Conservation (phyloP, 2,113 vertebrate genomes). For the Boulengeromyrus knoepffleri region DNA sequence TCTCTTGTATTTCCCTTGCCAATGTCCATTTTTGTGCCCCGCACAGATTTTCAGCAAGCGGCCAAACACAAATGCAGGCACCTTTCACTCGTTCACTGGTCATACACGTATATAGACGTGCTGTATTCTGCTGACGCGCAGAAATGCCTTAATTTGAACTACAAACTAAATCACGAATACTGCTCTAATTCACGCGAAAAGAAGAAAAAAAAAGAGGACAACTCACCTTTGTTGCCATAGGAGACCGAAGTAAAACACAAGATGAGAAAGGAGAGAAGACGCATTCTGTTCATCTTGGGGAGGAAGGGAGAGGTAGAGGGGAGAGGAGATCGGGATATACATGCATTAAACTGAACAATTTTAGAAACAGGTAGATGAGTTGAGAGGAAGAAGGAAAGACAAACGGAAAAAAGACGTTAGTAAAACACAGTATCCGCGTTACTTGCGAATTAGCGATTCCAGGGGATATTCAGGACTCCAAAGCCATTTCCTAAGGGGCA, state of each 20-base stretch:
- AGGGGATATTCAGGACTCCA: background rate
- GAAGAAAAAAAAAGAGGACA: constrained; percentile 42
- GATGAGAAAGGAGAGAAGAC: constrained; percentile 65
- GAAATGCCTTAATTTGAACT: background rate
- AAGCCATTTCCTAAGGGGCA: background rate
- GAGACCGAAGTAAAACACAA: constrained; percentile 71
- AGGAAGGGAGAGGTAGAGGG: constrained; percentile 42
- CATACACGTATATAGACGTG: background rate
- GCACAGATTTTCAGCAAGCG: background rate
- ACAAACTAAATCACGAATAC: background rate
- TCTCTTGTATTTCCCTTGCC: background rate
- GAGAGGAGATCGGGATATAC: constrained; percentile 37
- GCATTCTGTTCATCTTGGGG: constrained; percentile 68
- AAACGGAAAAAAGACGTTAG: background rate
- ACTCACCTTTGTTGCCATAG: constrained; percentile 74
- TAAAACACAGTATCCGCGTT: background rate
- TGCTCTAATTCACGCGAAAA: background rate
- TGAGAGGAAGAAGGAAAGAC: background rate
- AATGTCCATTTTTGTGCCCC: constrained; percentile 18
- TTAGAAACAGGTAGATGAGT: constrained; percentile 29
- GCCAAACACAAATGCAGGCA: background rate
- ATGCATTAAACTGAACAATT: constrained; percentile 61
- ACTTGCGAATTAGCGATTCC: background rate
- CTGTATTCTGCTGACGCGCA: background rate
- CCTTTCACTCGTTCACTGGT: background rate